Evolutionary conservation across 1,140 invertebrate genomes (phyloP).

Genomic region (Caenorhabditis inopinata): DNA sequence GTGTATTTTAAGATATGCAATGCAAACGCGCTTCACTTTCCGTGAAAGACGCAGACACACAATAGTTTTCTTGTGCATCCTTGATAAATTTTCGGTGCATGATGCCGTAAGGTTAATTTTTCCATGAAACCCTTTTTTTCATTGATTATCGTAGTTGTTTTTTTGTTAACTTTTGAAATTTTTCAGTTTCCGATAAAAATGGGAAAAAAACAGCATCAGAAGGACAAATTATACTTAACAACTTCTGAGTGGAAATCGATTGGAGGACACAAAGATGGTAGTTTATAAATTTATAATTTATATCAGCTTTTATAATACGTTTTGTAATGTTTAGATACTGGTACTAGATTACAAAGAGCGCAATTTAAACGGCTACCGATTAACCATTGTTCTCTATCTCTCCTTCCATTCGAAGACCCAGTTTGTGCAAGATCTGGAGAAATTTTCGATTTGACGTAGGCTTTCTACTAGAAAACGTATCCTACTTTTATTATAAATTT

Average conservation of each 20-base stretch:
- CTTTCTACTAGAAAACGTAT: slow-evolving; percentile 69
- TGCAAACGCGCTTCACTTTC: too few relatives aligned
- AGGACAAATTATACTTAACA: slow-evolving; percentile 65
- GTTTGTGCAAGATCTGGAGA: slow-evolving; percentile 82
- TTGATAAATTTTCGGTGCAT: too few relatives aligned
- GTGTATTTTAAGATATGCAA: too few relatives aligned
- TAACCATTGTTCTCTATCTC: slow-evolving; percentile 77
- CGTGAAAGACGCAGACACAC: too few relatives aligned
- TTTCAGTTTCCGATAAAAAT: slow-evolving; percentile 40
- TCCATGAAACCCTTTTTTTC: too few relatives aligned
- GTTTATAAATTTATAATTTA: not conserved
- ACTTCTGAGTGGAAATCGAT: slow-evolving; percentile 64
- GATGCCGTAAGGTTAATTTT: too few relatives aligned
- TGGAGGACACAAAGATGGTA: slow-evolving; percentile 65
- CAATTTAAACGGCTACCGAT: slow-evolving; percentile 88
- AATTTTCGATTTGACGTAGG: slow-evolving; percentile 76
- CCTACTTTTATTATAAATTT: slow-evolving; percentile 47
- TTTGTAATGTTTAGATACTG: slow-evolving; percentile 60
- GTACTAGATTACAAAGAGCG: slow-evolving; percentile 66
- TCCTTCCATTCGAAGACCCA: slow-evolving; percentile 88
- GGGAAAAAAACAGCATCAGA: slow-evolving; percentile 66
- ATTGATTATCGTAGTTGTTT: too few relatives aligned
- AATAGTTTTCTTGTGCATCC: too few relatives aligned
- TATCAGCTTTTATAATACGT: too few relatives aligned
- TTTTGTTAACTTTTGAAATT: too few relatives aligned